These are phyloP conservation scores for Mirza zaza DNA, from an alignment of 2,113 vertebrate genomes.

Conservation along the genomic window DNA sequence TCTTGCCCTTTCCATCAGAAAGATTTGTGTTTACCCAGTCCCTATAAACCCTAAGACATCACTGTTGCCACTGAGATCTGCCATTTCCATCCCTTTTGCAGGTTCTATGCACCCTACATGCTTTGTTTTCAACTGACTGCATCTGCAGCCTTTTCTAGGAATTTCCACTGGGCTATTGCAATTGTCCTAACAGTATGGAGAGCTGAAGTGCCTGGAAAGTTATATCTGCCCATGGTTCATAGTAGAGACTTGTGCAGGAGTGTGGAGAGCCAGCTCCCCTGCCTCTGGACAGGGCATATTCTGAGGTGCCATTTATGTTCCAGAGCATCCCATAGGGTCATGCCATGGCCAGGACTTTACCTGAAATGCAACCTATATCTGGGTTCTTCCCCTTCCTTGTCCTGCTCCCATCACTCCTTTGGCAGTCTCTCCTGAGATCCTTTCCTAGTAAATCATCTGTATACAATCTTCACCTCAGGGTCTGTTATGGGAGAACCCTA, in stretches of 20 bases:
- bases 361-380: background rate
- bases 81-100: background rate
- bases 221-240: background rate
- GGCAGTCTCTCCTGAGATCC: background rate
- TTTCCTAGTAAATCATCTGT: background rate
- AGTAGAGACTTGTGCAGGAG: background rate
- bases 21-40: background rate
- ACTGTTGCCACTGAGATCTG: background rate
- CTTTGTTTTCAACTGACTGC: background rate
- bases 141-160: background rate
- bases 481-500: background rate
- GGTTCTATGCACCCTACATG: background rate
- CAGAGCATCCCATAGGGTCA: background rate
- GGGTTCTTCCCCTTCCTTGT: background rate
- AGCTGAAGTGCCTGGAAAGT: background rate
- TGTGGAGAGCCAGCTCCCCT: background rate
- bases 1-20: background rate
- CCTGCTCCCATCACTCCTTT: background rate
- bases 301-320: background rate
- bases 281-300: background rate
- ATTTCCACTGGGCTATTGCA: background rate
- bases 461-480: background rate
- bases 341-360: background rate
- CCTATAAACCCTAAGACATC: background rate
- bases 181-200: background rate